These are phyloP conservation scores for Onthophagus taurus DNA, from an alignment of 1,140 invertebrate species.

Conservation along the genomic window DNA sequence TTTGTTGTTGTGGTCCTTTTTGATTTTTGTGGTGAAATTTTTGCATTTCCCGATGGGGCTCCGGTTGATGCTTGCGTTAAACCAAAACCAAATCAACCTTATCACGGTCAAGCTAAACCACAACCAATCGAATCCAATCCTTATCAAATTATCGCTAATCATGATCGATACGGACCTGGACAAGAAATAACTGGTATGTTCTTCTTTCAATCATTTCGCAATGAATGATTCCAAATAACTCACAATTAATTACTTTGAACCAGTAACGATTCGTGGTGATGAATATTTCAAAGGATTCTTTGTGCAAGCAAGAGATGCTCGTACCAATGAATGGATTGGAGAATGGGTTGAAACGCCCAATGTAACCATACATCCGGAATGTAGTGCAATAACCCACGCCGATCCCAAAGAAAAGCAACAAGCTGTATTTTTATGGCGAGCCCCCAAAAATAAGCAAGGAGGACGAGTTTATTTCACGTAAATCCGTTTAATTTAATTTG, in stretches of 20 bases:
- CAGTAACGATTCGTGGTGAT: conserved; percentile 52
- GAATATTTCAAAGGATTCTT: conserved; percentile 66
- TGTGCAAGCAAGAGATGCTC: conserved; percentile 63
- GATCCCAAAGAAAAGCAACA: conserved; percentile 65
- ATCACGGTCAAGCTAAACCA: conserved; percentile 57
- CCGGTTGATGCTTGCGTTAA: conserved; percentile 70
- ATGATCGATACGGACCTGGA: conserved; percentile 51
- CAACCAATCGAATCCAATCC: conserved; percentile 53
- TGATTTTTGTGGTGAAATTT: too few species aligned
- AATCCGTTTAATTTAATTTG: conserved; percentile 32
- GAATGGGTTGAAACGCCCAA: conserved; percentile 59
- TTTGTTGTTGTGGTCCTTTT: too few species aligned
- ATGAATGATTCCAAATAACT: neutral
- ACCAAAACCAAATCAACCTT: conserved; percentile 57
- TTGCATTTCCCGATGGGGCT: conserved; percentile 61
- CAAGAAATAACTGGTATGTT: conserved; percentile 50
- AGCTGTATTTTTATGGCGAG: conserved; percentile 64
- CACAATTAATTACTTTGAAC: conserved; percentile 24
- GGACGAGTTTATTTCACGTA: conserved; percentile 71
- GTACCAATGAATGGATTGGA: conserved; percentile 61
- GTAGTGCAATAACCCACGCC: conserved; percentile 67
- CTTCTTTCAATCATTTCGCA: neutral
- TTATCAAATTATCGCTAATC: conserved; percentile 54
- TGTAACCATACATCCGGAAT: conserved; percentile 63
- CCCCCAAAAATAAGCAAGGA: conserved; percentile 47